Evolutionary conservation across 2,888 invertebrate species (phyloP).

Genomic region (Orchesella flavescens): DNA sequence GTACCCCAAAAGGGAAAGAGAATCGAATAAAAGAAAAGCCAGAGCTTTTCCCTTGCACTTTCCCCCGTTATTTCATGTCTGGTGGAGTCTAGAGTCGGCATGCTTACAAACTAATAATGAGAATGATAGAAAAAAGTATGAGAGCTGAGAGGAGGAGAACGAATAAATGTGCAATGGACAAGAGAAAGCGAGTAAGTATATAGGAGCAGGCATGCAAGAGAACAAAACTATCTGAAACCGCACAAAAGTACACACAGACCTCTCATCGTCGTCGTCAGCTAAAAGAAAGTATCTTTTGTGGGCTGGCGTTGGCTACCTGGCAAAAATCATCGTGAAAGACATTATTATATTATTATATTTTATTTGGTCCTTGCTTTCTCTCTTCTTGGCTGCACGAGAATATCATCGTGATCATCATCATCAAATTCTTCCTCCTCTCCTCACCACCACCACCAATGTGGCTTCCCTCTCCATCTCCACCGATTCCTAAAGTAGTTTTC

Average conservation of each 20-base stretch:
- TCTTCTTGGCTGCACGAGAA: conserved; percentile 2
- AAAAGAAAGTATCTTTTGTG: conserved; percentile 37
- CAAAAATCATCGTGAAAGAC: conserved; percentile 56
- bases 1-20: conserved; percentile 12
- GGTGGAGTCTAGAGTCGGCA: conserved; percentile 24
- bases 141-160: neutral
- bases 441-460: conserved; percentile 37
- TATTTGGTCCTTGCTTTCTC: conserved; percentile 38
- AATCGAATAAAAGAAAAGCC: conserved; percentile 14
- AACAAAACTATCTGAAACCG: no score
- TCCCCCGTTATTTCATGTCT: neutral
- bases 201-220: neutral
- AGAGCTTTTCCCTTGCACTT: conserved; percentile 5
- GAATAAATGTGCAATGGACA: neutral
- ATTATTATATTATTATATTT: conserved; percentile 55
- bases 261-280: conserved; percentile 11
- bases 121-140: conserved; percentile 12
- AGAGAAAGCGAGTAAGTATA: neutral
- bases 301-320: conserved; percentile 53
- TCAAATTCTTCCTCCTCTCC: no score
- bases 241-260: neutral
- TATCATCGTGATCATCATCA: conserved; percentile 36
- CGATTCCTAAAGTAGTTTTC: conserved; percentile 24
- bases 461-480: conserved; percentile 17
- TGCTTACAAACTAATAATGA: neutral